These are phyloP conservation scores for Menura novaehollandiae DNA, from an alignment of 2,113 vertebrate species.

Conservation along the genomic window DNA sequence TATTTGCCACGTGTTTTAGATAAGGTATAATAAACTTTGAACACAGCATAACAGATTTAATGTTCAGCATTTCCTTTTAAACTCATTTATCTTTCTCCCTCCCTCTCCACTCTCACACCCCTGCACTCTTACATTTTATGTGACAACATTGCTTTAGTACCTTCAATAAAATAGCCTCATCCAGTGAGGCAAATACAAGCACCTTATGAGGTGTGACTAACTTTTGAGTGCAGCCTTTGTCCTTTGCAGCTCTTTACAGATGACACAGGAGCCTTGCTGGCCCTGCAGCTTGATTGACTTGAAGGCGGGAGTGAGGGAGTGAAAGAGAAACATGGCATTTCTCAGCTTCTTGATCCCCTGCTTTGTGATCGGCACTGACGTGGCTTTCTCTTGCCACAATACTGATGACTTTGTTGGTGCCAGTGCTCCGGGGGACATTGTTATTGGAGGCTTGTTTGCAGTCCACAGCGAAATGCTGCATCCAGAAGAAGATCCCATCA, in stretches of 20 bases:
- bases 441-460: slow-evolving; percentile 76
- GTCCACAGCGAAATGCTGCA: slow-evolving; percentile 70
- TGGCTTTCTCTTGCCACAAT: slow-evolving; percentile 54
- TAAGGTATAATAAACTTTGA: not conserved
- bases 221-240: not conserved
- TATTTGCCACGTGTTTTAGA: slow-evolving; percentile 11
- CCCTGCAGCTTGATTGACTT: not conserved
- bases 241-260: slow-evolving; percentile 37
- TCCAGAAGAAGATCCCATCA: slow-evolving; percentile 47
- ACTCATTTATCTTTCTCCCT: not conserved
- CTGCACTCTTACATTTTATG: not conserved
- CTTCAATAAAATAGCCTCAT: not conserved
- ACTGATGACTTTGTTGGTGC: slow-evolving; percentile 65
- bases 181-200: slow-evolving; percentile 31
- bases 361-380: slow-evolving; percentile 19
- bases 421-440: slow-evolving; percentile 67
- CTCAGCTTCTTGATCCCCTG: slow-evolving; percentile 38
- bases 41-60: not conserved
- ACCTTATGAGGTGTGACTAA: slow-evolving; percentile 35
- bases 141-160: not conserved
- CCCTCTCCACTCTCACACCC: not conserved
- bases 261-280: slow-evolving; percentile 33
- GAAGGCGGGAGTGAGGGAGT: slow-evolving; percentile 9
- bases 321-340: slow-evolving; percentile 60
- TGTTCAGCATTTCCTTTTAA: not conserved